Evolutionary conservation across 2,797 vertebrate genomes (phyloP).

Genomic region (Galagoides demidoff): DNA sequence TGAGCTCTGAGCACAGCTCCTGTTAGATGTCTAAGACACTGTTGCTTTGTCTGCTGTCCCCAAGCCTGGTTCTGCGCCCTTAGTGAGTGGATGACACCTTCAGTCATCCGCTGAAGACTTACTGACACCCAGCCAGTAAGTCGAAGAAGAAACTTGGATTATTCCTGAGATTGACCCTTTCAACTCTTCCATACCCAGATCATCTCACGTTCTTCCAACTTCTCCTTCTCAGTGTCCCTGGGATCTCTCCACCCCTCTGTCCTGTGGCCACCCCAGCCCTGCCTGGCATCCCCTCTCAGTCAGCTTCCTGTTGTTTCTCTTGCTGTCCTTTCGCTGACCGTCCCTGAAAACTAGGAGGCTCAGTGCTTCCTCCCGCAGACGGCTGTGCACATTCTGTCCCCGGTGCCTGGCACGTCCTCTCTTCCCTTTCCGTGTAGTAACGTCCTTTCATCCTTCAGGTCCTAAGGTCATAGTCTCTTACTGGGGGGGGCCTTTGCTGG

Average conservation of each 20-base stretch:
- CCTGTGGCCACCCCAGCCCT: background rate
- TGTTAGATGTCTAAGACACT: fast-evolving
- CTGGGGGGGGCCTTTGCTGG: background rate
- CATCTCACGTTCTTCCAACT: background rate
- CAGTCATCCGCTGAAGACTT: too few relatives aligned
- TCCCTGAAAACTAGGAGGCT: fast-evolving
- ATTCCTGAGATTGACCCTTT: background rate
- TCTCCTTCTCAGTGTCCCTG: background rate
- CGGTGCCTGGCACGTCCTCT: background rate
- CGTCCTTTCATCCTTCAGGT: background rate
- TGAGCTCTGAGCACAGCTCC: background rate
- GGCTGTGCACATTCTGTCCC: background rate
- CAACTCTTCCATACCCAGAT: background rate
- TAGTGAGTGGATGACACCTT: background rate
- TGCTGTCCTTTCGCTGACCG: background rate
- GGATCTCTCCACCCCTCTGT: background rate
- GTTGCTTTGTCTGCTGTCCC: fast-evolving
- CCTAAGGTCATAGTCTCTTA: background rate
- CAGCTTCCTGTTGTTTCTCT: background rate
- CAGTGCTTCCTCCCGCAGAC: too few relatives aligned
- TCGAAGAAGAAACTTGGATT: background rate
- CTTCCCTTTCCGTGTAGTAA: background rate
- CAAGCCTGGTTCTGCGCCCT: background rate
- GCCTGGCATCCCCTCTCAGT: background rate
- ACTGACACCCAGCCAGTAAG: too few relatives aligned